Evolutionary conservation across 2,797 vertebrate genomes (phyloP).

Genomic region (Scarus forsteni): DNA sequence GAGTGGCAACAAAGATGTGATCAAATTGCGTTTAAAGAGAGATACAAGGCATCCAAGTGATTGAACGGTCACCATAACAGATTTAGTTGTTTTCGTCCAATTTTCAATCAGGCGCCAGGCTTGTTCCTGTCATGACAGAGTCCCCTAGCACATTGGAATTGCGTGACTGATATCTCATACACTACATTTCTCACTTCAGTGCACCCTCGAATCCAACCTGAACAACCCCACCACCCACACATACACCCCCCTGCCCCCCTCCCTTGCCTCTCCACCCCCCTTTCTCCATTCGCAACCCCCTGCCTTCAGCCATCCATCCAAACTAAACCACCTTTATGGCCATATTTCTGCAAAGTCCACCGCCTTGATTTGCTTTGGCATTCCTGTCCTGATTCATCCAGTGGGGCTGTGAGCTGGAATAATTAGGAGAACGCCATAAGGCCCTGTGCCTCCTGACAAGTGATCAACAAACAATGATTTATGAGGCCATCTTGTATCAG

Average conservation of each 20-base stretch:
- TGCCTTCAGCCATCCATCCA: slow-evolving; percentile 45
- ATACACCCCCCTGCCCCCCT: slow-evolving; percentile 7
- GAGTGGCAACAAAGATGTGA: slow-evolving; percentile 53
- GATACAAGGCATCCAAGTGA: slow-evolving; percentile 49
- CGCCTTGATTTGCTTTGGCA: slow-evolving; percentile 72
- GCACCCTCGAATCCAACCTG: slow-evolving; percentile 68
- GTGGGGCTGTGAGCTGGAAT: slow-evolving; percentile 76
- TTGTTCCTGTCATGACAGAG: slow-evolving; percentile 58
- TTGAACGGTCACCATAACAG: slow-evolving; percentile 55
- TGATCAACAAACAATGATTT: slow-evolving; percentile 90
- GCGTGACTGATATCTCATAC: slow-evolving; percentile 74
- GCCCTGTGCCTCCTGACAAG: slow-evolving; percentile 76
- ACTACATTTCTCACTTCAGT: slow-evolving; percentile 74
- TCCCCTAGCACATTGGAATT: slow-evolving; percentile 62
- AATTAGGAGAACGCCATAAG: slow-evolving; percentile 80
- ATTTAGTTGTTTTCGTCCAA: slow-evolving; percentile 62
- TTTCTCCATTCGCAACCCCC: slow-evolving; percentile 5
- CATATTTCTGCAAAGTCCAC: slow-evolving; percentile 64
- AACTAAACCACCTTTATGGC: slow-evolving; percentile 54
- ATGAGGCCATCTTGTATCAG: slow-evolving; percentile 85
- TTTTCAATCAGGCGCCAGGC: slow-evolving; percentile 61
- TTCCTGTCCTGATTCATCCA: slow-evolving; percentile 75
- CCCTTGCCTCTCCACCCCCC: neutral
- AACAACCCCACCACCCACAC: slow-evolving; percentile 39
- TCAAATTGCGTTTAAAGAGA: slow-evolving; percentile 56